phyloP scores from a whole-genome alignment of 2,113 vertebrate species.

The Notarius lentiginosus region DNA sequence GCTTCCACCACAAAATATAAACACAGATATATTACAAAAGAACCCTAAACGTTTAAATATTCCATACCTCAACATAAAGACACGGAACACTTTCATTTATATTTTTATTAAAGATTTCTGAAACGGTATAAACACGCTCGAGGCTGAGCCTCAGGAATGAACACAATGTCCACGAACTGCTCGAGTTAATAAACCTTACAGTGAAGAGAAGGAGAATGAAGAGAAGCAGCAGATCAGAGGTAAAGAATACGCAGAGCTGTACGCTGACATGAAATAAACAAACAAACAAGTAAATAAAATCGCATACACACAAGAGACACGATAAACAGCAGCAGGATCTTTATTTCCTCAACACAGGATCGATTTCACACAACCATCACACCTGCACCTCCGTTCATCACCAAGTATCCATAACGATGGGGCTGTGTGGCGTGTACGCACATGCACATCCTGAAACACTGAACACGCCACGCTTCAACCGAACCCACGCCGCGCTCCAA shows the following conservation, averaged over 20 bases:
- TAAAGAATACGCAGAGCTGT: background rate
- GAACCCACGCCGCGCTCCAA: no score
- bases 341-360: background rate
- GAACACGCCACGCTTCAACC: no score
- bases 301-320: background rate
- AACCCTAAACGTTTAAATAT: background rate
- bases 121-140: no score
- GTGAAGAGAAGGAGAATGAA: background rate
- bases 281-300: background rate
- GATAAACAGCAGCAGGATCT: background rate
- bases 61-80: background rate
- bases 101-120: background rate
- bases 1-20: slow-evolving; percentile 34
- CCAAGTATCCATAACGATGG: background rate
- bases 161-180: background rate
- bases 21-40: background rate
- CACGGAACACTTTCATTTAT: background rate
- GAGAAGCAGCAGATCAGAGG: background rate
- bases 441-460: no score
- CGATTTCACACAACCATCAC: background rate
- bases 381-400: background rate
- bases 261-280: background rate
- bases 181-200: background rate
- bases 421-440: no score
- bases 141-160: background rate